These are phyloP conservation scores for Scortum barcoo DNA, from an alignment of 2,113 vertebrate species.

Conservation along the genomic window DNA sequence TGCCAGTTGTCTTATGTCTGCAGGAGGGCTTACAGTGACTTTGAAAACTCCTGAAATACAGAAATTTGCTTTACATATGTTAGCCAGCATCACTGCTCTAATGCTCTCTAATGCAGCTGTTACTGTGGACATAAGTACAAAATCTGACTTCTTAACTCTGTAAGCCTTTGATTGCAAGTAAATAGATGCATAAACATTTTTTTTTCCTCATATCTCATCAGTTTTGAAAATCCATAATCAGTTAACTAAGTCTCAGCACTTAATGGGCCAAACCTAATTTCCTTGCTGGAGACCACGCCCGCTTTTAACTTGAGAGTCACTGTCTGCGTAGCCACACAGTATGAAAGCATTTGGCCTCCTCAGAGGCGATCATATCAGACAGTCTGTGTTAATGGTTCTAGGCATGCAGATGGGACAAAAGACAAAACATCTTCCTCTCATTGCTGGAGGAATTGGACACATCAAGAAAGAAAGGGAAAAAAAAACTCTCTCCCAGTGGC, in stretches of 20 bases:
- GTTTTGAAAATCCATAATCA: constrained; percentile 28
- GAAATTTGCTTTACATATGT: neutral
- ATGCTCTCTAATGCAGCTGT: neutral
- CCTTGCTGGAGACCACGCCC: constrained; percentile 22
- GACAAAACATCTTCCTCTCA: constrained; percentile 19
- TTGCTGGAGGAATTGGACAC: constrained; percentile 8
- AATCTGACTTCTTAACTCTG: neutral
- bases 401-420: constrained; percentile 47
- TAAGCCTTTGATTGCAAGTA: constrained; percentile 1
- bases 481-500: constrained; percentile 8
- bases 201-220: neutral
- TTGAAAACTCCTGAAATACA: neutral
- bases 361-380: constrained; percentile 40
- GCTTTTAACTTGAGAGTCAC: constrained; percentile 53
- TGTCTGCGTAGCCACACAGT: constrained; percentile 6
- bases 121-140: neutral
- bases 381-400: constrained; percentile 41
- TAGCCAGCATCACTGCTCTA: neutral
- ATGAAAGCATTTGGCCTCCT: constrained; percentile 38
- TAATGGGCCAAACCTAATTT: constrained; percentile 45
- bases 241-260: constrained; percentile 31
- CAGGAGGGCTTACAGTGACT: neutral
- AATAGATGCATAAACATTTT: neutral
- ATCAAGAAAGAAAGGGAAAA: no score
- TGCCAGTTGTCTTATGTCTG: neutral